Percentiles rank a stretch among this genome's conserved stretches.
Conservation (phyloP, 2,797 vertebrate species). For the Hippopotamyrus pictus region DNA sequence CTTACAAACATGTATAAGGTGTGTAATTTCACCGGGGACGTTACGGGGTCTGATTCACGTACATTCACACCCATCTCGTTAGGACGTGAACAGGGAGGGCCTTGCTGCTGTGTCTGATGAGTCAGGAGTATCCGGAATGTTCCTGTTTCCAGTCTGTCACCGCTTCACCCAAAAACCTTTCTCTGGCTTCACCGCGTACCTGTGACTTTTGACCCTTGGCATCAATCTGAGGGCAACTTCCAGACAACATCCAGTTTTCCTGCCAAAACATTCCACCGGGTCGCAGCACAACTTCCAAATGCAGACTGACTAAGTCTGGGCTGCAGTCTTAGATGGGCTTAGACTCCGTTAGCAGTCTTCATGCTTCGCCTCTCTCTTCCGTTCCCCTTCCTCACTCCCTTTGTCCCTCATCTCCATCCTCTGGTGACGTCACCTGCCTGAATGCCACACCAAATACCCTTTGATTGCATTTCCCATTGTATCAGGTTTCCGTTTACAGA, state of each 20-base stretch:
- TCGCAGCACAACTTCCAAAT: conserved; percentile 25
- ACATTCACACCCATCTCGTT: not conserved
- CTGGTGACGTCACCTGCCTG: not conserved
- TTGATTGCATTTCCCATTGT: not conserved
- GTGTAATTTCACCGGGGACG: not conserved
- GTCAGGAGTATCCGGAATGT: not conserved
- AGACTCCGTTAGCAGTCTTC: not conserved
- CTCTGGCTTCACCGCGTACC: not conserved
- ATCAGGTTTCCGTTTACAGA: not conserved
- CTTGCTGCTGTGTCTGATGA: not conserved
- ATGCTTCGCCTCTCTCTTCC: not conserved
- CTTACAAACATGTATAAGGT: not conserved
- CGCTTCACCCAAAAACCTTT: not conserved
- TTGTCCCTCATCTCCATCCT: not conserved
- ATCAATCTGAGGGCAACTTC: conserved; percentile 3
- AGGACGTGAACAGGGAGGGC: not conserved
- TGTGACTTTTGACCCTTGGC: conserved; percentile 22
- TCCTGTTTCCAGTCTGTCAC: not conserved
- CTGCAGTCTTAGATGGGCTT: not conserved
- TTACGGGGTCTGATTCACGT: not conserved
- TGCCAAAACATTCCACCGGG: conserved; percentile 18
- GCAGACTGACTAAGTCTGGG: not conserved
- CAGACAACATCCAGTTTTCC: conserved; percentile 36
- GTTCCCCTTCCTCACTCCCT: not conserved
- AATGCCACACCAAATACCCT: not conserved